Evolutionary conservation across 2,113 vertebrate species (phyloP), one percentile per base, ranked within the genome.

Genomic region (Pitta sordida): DNA sequence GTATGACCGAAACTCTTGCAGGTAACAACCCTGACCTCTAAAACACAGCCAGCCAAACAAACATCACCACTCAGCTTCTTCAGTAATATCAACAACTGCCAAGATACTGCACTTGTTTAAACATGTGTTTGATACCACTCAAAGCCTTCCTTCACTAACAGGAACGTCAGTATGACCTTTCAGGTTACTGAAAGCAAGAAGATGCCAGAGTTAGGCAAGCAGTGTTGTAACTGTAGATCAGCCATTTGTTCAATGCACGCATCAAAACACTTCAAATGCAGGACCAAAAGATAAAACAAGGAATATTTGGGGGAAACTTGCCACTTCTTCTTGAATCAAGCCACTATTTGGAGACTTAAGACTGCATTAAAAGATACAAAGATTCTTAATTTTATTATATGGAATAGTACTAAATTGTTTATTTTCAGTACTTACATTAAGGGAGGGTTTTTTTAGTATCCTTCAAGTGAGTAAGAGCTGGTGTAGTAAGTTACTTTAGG

Each of bases 341-440:
- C 5, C 26, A 63, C 2, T 37, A 11, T 9, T 74, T 9, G 4
- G 14, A 62, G 12, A 41, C 21, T 68, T 63, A 24, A 3, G 5
- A 59, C 1, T 68, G 21, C 20, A 41, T 19, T 34, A 15, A 4
- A 43, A 70, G 4, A 41, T 26, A 44, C 1, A 37, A 2, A 27
- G 23, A 58, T 3, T 51, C 48, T 34, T 79, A 5, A 29, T 46
- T 64, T 83, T 60, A 34, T n/a, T 44, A 15, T 8, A 63, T 11
- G 1, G 15, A 55, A 51, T 1, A 49, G 7, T 59, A 56, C 0
- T 9, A 41, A 7, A 20, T 1, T 11, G 3, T 5, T 21, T 56
- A 15, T 14, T 77, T 58, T 69, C 24, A 58, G 18, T 7, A 26
- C 3, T 2, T 26, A 36, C 30, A 44, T 79, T 15, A 7, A 65